Evolutionary conservation across 2,888 invertebrate species (phyloP).

Genomic region (Stenchaetothrips biformis): DNA sequence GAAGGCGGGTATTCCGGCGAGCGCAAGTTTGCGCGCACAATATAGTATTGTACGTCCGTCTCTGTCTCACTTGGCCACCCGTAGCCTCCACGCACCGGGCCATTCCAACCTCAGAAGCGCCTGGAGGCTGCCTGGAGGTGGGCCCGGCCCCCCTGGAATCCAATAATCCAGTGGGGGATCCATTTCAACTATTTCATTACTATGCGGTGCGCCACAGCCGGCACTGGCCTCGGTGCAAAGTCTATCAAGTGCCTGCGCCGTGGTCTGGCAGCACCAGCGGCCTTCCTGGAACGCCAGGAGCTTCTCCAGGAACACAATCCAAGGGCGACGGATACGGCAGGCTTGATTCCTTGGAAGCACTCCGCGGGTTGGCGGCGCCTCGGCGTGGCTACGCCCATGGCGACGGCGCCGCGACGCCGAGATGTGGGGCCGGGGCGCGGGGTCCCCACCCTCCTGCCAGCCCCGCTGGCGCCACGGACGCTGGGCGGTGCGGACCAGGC

Average conservation of each 20-base stretch:
- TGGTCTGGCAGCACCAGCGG: neutral
- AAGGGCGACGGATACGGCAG: no score
- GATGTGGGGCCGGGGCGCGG: neutral
- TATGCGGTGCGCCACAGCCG: neutral
- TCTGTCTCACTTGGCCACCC: no score
- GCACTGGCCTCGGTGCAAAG: conserved; percentile 7
- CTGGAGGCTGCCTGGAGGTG: neutral
- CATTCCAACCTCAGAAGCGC: no score
- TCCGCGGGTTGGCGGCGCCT: no score
- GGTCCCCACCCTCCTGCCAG: neutral
- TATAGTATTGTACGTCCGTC: no score
- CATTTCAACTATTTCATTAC: conserved; percentile 25
- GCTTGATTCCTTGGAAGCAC: no score
- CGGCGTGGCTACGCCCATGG: neutral
- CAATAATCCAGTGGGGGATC: conserved; percentile 6
- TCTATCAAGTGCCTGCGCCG: conserved; percentile 6
- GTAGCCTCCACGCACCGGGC: no score
- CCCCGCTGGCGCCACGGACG: neutral
- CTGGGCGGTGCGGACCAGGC: neutral
- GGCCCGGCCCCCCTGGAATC: neutral
- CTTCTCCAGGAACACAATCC: no score
- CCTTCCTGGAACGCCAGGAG: no score
- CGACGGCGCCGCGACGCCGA: no score
- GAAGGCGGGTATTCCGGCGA: no score
- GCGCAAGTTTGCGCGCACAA: no score